phyloP scores from a whole-genome alignment of 2,113 vertebrate genomes.

The Sceloporus undulatus region DNA sequence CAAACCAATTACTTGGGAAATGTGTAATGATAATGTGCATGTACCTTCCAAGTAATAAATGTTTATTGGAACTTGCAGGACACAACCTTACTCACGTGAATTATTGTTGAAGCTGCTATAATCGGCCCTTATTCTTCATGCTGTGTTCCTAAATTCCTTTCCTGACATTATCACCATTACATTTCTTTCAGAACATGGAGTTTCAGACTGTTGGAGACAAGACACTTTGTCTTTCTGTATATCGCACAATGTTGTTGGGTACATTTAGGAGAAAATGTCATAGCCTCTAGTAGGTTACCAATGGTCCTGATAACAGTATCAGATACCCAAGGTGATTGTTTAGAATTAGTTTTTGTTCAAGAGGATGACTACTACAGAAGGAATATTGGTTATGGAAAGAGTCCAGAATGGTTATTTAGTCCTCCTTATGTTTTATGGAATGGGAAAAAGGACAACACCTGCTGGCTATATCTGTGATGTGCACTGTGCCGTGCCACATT shows the following conservation, averaged over 20 bases:
- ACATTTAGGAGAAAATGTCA: background rate
- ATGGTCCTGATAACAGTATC: background rate
- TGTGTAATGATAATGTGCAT: background rate
- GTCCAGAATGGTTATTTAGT: too few species aligned
- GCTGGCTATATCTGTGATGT: background rate
- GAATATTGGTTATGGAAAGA: background rate
- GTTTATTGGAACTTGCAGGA: background rate
- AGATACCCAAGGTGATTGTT: background rate
- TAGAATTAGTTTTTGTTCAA: background rate
- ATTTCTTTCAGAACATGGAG: background rate
- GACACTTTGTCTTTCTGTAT: background rate
- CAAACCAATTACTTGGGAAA: constrained; percentile 10
- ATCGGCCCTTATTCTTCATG: background rate
- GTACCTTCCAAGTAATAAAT: background rate
- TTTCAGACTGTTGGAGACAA: background rate
- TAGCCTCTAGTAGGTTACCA: background rate
- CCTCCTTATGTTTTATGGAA: background rate
- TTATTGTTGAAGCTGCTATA: background rate
- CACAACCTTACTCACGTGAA: background rate
- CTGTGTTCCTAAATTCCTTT: background rate
- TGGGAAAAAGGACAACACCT: background rate
- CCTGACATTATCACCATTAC: background rate
- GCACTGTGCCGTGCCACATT: too few species aligned
- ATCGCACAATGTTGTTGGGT: background rate
- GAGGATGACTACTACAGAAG: background rate